Evolutionary conservation across 2,113 vertebrate species (phyloP).

Genomic region (Mastomys coucha): DNA sequence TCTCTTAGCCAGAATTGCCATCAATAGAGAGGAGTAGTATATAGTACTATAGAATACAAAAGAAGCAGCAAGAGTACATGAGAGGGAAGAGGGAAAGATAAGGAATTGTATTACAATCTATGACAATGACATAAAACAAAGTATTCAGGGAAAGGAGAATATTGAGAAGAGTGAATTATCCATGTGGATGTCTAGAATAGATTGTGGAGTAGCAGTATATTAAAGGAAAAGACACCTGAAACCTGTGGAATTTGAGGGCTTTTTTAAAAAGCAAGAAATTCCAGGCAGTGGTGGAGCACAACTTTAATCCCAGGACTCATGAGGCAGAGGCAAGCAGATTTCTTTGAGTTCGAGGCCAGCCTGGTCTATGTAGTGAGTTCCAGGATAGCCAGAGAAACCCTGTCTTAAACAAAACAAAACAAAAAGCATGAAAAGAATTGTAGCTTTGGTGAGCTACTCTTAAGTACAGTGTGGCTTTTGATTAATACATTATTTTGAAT

Average conservation of each 20-base stretch:
- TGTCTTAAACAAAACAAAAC: neutral
- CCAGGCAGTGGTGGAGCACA: neutral
- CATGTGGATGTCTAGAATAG: neutral
- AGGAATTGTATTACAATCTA: slow-evolving; percentile 1
- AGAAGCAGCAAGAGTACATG: neutral
- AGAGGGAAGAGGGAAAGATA: neutral
- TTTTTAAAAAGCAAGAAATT: neutral
- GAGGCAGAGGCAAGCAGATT: neutral
- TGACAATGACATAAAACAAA: slow-evolving; percentile 3
- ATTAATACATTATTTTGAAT: slow-evolving; percentile 26
- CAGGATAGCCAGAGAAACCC: neutral
- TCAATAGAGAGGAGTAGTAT: neutral
- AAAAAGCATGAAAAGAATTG: neutral
- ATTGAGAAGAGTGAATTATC: neutral
- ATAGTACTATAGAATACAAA: neutral
- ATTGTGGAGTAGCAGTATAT: neutral
- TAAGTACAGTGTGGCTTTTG: slow-evolving; percentile 42
- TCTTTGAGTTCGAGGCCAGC: neutral
- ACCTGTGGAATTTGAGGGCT: neutral
- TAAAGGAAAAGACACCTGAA: slow-evolving; percentile 9
- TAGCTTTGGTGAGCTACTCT: neutral
- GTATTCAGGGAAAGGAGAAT: neutral
- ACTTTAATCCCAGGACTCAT: neutral
- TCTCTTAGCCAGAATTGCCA: neutral
- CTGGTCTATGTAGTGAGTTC: neutral